Evolutionary conservation across 1,140 invertebrate species (phyloP).

Genomic region (Melipona quadrifasciata): DNA sequence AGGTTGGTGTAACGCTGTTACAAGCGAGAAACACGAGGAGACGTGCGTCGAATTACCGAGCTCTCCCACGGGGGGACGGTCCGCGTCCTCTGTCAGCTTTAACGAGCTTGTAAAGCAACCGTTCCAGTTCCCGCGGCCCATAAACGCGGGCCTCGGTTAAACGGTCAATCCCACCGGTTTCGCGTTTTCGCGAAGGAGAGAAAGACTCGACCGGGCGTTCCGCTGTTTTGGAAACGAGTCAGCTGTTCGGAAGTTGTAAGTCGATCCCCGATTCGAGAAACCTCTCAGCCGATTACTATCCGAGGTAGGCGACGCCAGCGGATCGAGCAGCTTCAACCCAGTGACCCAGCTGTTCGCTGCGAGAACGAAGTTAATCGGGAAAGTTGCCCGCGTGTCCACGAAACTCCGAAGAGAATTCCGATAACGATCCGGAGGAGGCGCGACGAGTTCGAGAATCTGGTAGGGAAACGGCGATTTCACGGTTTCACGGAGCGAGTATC

Average conservation of each 20-base stretch:
- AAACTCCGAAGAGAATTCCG: background rate
- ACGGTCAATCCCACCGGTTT: background rate
- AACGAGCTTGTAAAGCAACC: slow-evolving; percentile 25
- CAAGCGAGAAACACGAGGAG: background rate
- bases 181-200: background rate
- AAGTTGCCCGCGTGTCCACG: background rate
- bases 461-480: too few relatives aligned
- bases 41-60: slow-evolving; percentile 33
- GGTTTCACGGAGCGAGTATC: background rate
- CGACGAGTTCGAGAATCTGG: too few relatives aligned
- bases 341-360: slow-evolving; percentile 8
- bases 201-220: too few relatives aligned
- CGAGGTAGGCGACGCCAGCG: background rate
- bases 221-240: background rate
- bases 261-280: slow-evolving; percentile 38
- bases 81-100: background rate
- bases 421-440: slow-evolving; percentile 12
- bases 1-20: background rate
- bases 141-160: background rate
- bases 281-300: slow-evolving; percentile 22
- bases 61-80: slow-evolving; percentile 6
- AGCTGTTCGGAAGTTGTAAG: background rate
- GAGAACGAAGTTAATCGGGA: slow-evolving; percentile 3
- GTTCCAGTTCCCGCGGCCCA: background rate
- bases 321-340: slow-evolving; percentile 36